A percentile compares a stretch with the other conserved stretches of the same genome.
Evolutionary conservation across 2,888 invertebrate species (phyloP).

Genomic region (Thyatira batis): DNA sequence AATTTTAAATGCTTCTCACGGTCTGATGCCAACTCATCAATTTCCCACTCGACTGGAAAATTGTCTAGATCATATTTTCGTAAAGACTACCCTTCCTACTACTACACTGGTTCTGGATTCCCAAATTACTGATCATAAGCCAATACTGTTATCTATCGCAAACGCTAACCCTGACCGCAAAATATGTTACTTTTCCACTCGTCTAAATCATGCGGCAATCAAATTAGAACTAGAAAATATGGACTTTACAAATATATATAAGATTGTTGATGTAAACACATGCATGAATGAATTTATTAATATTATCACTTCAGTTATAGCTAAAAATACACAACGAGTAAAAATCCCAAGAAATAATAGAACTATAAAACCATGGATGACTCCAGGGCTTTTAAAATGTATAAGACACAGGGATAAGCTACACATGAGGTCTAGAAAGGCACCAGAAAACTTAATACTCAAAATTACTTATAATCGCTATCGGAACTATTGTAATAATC

Average conservation of each 20-base stretch:
- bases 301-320: not conserved
- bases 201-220: not conserved
- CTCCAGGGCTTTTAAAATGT: constrained; percentile 12
- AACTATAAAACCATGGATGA: constrained; percentile 8
- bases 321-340: not conserved
- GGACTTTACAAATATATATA: too few relatives aligned
- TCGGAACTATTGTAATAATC: constrained; percentile 9
- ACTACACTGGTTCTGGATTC: constrained; percentile 1
- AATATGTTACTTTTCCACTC: not conserved
- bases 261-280: too few relatives aligned
- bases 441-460: not conserved
- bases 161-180: not conserved
- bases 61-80: constrained; percentile 4
- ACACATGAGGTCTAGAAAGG: constrained; percentile 1
- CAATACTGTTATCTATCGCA: not conserved
- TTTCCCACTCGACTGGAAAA: constrained; percentile 1
- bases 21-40: not conserved
- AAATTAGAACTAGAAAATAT: not conserved
- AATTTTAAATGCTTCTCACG: not conserved
- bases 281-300: not conserved
- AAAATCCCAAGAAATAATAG: not conserved
- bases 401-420: constrained; percentile 12
- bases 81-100: not conserved
- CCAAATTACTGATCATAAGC: constrained; percentile 5
- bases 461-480: constrained; percentile 9